A percentile compares a stretch with the other conserved stretches of the same genome.
These are phyloP conservation scores for Seriola dumerili DNA, from an alignment of 2,113 vertebrate species.

Conservation along the genomic window DNA sequence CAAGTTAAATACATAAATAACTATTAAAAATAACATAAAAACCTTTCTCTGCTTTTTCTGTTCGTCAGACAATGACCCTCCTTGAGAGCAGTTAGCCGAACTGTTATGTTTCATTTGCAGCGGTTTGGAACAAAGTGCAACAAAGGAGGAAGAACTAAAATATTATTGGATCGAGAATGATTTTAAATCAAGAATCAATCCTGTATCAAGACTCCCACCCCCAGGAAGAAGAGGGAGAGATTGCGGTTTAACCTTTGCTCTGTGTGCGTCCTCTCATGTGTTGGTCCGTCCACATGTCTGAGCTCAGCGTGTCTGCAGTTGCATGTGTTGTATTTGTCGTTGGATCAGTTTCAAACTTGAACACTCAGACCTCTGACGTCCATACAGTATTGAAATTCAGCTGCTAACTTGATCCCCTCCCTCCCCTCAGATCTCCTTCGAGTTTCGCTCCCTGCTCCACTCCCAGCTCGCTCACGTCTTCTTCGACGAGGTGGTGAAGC, in stretches of 20 bases:
- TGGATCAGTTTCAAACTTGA: conserved; percentile 1
- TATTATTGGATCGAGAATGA: neutral
- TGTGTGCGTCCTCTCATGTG: neutral
- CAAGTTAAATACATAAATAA: too few species aligned
- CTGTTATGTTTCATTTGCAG: too few species aligned
- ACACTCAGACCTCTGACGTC: neutral
- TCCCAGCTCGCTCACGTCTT: conserved; percentile 93
- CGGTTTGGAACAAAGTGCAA: too few species aligned
- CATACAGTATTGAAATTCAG: neutral
- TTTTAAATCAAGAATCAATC: neutral
- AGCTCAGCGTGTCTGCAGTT: neutral
- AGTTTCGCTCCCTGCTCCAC: conserved; percentile 96
- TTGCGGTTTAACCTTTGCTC: neutral
- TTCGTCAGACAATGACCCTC: too few species aligned
- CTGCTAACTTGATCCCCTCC: neutral
- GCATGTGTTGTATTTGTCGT: conserved; percentile 11
- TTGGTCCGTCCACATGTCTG: neutral
- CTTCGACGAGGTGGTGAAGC: conserved; percentile 97
- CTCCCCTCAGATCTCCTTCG: conserved; percentile 91
- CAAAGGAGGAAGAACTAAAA: too few species aligned
- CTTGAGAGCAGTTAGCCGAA: too few species aligned
- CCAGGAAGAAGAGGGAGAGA: neutral
- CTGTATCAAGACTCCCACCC: neutral
- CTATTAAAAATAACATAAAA: too few species aligned
- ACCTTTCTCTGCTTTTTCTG: too few species aligned